Conservation (phyloP, 2,113 vertebrate species). For the Sardina pilchardus region DNA sequence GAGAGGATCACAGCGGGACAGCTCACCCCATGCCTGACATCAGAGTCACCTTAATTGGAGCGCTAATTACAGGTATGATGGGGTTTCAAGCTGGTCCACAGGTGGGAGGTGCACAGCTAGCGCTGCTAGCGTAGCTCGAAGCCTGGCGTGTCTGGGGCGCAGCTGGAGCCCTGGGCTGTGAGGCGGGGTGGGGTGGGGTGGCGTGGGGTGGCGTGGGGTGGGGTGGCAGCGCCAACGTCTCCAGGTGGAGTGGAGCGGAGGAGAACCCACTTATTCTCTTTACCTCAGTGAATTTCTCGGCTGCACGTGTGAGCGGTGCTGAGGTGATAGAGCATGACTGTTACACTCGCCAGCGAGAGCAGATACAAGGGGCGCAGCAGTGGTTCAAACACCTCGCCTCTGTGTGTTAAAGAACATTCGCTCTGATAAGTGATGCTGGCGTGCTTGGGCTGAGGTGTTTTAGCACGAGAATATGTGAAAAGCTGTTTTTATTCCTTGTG, state of each 20-base stretch:
- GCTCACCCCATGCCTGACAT: background rate
- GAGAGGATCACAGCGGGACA: background rate
- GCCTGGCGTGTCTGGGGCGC: background rate
- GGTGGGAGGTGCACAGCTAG: background rate
- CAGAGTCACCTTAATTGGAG: slow-evolving; percentile 11
- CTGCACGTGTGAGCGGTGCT: background rate
- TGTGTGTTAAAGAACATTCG: background rate
- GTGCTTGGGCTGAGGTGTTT: too few species aligned
- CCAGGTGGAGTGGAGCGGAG: background rate
- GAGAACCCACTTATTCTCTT: background rate
- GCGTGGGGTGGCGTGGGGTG: too few species aligned
- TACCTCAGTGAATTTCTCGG: background rate
- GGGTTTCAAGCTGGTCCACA: slow-evolving; percentile 5
- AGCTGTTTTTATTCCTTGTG: too few species aligned
- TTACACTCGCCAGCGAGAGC: background rate
- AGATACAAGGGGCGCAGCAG: background rate
- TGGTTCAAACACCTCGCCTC: background rate
- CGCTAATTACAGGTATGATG: slow-evolving; percentile 8
- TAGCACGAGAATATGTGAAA: too few species aligned
- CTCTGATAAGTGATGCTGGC: background rate
- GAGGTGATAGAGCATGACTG: background rate
- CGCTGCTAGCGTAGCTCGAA: background rate
- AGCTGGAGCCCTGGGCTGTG: background rate
- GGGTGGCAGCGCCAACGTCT: background rate
- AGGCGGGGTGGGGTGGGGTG: background rate